These are phyloP conservation scores for Anas bernieri DNA, from an alignment of 2,797 vertebrate genomes.

Conservation along the genomic window DNA sequence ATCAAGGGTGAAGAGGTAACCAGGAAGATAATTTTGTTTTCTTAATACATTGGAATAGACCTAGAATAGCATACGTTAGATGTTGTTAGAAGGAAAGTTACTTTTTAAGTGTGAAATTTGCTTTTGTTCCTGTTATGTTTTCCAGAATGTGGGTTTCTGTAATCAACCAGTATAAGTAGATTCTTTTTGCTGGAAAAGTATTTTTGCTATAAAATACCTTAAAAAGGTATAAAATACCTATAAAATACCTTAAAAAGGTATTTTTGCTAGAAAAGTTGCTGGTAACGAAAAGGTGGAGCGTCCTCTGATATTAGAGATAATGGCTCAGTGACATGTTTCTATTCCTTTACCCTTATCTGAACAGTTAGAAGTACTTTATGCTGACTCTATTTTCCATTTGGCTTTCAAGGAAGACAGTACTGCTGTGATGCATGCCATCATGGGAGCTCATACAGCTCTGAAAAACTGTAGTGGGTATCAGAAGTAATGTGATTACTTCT, in stretches of 20 bases:
- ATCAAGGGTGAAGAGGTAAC: conserved; percentile 93
- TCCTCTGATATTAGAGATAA: background rate
- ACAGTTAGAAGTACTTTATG: background rate
- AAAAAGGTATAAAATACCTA: background rate
- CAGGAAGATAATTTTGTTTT: background rate
- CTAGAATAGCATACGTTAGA: background rate
- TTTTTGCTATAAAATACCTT: background rate
- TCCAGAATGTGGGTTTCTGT: background rate
- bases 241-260: background rate
- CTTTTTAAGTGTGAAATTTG: background rate
- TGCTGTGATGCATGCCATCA: background rate
- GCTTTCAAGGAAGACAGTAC: background rate
- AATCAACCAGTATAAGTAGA: background rate
- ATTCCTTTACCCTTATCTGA: background rate
- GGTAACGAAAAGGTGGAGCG: background rate
- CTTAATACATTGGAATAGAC: background rate
- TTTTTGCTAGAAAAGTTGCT: background rate
- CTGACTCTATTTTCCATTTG: background rate
- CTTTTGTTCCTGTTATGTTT: background rate
- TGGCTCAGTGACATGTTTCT: background rate
- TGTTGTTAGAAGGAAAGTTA: background rate
- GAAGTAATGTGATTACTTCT: background rate
- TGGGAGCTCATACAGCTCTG: background rate
- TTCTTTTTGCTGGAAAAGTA: background rate
- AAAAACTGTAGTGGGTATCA: background rate